Evolutionary conservation across 2,113 vertebrate species (phyloP).

Genomic region (Tangachromis dhanisi): DNA sequence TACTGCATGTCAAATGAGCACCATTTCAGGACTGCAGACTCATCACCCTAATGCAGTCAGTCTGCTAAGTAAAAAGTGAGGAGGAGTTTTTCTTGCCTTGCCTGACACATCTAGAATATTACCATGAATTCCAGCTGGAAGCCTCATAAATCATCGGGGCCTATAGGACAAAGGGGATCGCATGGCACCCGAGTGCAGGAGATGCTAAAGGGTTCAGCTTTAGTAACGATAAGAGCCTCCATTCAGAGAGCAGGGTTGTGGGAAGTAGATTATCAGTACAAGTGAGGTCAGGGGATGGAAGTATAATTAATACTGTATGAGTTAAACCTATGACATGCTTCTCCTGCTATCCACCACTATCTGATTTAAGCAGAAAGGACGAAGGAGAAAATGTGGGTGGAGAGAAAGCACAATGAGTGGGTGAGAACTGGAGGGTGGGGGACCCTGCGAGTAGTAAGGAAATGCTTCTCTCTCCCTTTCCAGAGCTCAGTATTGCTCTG

Average conservation of each 20-base stretch:
- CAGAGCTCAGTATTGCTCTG: constrained; percentile 65
- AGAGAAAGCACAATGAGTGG: constrained; percentile 37
- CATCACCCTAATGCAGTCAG: constrained; percentile 31
- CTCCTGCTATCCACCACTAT: constrained; percentile 33
- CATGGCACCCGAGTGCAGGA: constrained; percentile 5
- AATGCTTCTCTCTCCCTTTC: constrained; percentile 40
- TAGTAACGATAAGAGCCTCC: constrained; percentile 40
- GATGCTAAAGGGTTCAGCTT: constrained; percentile 42
- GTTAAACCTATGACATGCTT: constrained; percentile 70
- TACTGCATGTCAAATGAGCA: constrained; percentile 5
- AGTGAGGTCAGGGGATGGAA: constrained; percentile 37
- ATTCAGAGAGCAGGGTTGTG: constrained; percentile 45
- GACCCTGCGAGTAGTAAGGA: neutral
- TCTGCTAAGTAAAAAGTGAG: constrained; percentile 20
- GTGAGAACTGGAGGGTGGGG: neutral
- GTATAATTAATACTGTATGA: constrained; percentile 72
- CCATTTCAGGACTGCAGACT: constrained; percentile 19
- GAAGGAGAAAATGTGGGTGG: constrained; percentile 15
- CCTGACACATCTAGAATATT: constrained; percentile 47
- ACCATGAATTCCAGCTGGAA: constrained; percentile 37
- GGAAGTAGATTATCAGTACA: constrained; percentile 64
- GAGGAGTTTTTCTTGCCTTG: constrained; percentile 35
- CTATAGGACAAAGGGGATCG: constrained; percentile 47
- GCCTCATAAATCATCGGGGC: constrained; percentile 70
- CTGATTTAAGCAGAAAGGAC: constrained; percentile 54